These are phyloP conservation scores for Lontra canadensis DNA, from an alignment of 2,113 vertebrate species.

Conservation along the genomic window DNA sequence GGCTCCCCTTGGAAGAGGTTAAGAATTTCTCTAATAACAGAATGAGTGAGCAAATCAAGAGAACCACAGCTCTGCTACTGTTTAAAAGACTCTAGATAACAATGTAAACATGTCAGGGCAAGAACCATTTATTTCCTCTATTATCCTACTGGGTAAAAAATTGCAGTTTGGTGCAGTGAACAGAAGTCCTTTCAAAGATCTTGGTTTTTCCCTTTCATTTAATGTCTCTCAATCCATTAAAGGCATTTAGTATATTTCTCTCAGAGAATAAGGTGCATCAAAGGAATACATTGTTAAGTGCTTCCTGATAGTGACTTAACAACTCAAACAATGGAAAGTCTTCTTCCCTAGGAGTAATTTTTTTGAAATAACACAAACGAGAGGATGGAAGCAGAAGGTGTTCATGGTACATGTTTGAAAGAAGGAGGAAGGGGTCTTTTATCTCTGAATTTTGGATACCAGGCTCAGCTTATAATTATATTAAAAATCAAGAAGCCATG, in stretches of 20 bases:
- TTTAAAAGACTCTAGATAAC: constrained; percentile 72
- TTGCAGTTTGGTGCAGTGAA: neutral
- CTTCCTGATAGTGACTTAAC: neutral
- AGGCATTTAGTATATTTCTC: neutral
- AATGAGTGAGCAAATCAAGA: constrained; percentile 83
- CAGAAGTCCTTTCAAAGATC: neutral
- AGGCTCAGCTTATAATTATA: neutral
- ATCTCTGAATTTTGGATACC: neutral
- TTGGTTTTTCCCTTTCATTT: neutral
- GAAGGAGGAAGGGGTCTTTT: neutral
- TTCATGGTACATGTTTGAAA: neutral
- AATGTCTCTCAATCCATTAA: neutral
- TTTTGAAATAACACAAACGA: neutral
- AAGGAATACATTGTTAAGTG: neutral
- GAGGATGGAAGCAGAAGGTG: neutral
- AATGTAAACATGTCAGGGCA: constrained; percentile 64
- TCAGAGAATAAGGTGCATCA: neutral
- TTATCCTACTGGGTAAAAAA: constrained; percentile 24
- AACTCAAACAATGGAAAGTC: neutral
- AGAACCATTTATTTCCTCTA: constrained; percentile 53
- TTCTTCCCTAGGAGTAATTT: neutral
- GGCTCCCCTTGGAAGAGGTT: constrained; percentile 75
- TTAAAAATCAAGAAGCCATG: neutral
- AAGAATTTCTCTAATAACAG: constrained; percentile 79
- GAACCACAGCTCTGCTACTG: constrained; percentile 75